phyloP scores from a whole-genome alignment of 2,797 vertebrate species.

The Carduelis carduelis region DNA sequence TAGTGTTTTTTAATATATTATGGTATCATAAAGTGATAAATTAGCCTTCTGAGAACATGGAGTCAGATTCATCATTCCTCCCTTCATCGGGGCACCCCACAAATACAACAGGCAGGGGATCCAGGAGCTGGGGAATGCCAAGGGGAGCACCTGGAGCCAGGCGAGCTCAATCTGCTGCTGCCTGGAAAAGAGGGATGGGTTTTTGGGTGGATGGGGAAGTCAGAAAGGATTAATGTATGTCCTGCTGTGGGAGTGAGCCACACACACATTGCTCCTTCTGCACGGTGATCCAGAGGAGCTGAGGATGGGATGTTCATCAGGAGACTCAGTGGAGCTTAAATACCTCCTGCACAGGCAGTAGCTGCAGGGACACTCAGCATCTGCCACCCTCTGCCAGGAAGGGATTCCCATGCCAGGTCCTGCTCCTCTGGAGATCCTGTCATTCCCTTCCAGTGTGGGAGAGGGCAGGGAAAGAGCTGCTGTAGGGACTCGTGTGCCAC shows the following conservation, averaged over 20 bases:
- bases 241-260: neutral
- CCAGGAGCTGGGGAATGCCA: no score
- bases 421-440: neutral
- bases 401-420: neutral
- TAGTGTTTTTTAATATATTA: no score
- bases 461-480: neutral
- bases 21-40: no score
- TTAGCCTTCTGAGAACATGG: no score
- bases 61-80: no score
- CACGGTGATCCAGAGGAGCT: neutral
- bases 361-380: neutral
- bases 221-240: neutral
- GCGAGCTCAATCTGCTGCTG: neutral
- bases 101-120: no score
- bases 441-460: accelerated
- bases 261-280: accelerated
- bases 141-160: neutral
- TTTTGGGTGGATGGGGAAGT: neutral
- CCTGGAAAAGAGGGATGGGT: neutral
- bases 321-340: neutral
- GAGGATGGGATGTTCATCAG: neutral
- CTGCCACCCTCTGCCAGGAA: neutral
- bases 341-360: neutral
- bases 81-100: accelerated
- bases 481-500: accelerated